Percentiles rank a stretch among this genome's conserved stretches.
phyloP scores from a whole-genome alignment of 2,113 vertebrate genomes.

The Brachirus orientalis region DNA sequence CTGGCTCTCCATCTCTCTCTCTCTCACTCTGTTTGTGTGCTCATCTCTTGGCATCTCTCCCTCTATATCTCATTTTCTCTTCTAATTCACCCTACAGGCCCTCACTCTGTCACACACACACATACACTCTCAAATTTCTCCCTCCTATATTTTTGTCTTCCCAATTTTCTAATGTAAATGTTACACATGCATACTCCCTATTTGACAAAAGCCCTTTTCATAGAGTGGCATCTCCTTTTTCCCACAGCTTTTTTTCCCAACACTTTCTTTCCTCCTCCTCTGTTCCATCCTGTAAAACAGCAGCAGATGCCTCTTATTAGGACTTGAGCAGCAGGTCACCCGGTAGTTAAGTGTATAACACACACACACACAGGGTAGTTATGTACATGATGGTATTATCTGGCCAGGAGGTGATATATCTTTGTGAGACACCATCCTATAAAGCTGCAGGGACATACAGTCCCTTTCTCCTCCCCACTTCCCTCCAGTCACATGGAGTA shows the following conservation, averaged over 20 bases:
- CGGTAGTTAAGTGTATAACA: constrained; percentile 64
- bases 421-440: constrained; percentile 64
- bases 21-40: constrained; percentile 59
- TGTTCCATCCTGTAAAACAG: constrained; percentile 57
- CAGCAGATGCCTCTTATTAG: constrained; percentile 70
- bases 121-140: constrained; percentile 37
- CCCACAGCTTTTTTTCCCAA: constrained; percentile 1
- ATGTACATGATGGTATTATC: constrained; percentile 75
- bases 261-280: constrained; percentile 22
- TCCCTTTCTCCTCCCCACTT: constrained; percentile 42
- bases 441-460: constrained; percentile 71
- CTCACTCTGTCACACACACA: constrained; percentile 54
- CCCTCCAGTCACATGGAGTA: constrained; percentile 67
- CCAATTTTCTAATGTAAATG: constrained; percentile 20
- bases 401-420: constrained; percentile 67
- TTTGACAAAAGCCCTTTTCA: constrained; percentile 31
- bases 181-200: not conserved
- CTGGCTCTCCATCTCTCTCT: constrained; percentile 39
- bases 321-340: constrained; percentile 66
- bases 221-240: constrained; percentile 9
- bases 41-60: constrained; percentile 55
- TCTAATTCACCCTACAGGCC: constrained; percentile 65
- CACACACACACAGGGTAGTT: constrained; percentile 51
- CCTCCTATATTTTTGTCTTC: constrained; percentile 40
- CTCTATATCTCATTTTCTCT: constrained; percentile 68